Percentiles rank a stretch among this genome's conserved stretches.
phyloP scores from a whole-genome alignment of 1,140 invertebrate species.

The Venturia canescens region DNA sequence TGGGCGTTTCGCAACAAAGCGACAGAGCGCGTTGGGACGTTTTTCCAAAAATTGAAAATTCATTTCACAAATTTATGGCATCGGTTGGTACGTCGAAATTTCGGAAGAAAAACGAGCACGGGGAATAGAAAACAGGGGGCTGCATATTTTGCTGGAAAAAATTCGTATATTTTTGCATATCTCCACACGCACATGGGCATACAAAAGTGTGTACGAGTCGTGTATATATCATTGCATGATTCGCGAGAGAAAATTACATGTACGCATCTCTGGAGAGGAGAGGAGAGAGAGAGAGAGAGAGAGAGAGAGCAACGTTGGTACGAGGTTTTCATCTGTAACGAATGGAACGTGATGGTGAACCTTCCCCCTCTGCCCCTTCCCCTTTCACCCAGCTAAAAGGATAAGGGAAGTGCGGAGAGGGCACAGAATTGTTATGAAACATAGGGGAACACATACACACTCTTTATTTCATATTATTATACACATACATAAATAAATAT shows the following conservation, averaged over 20 bases:
- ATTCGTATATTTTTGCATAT: neutral
- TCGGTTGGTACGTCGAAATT: neutral
- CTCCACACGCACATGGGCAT: neutral
- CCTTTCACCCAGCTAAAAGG: neutral
- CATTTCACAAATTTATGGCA: neutral
- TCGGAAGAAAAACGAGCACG: conserved; percentile 12
- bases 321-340: conserved; percentile 39
- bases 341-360: conserved; percentile 16
- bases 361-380: neutral
- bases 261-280: conserved; percentile 3
- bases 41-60: neutral
- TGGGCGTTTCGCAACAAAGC: neutral
- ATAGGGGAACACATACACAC: conserved; percentile 18
- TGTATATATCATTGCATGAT: neutral
- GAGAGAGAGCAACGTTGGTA: neutral
- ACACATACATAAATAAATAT: conserved; percentile 7
- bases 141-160: neutral
- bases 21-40: neutral
- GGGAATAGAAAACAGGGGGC: neutral
- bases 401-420: neutral
- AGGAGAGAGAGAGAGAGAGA: too few species aligned
- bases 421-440: conserved; percentile 40
- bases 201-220: neutral
- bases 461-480: conserved; percentile 4
- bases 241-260: neutral